Evolutionary conservation across 2,888 invertebrate genomes (phyloP).

Genomic region (Brenthis ino): DNA sequence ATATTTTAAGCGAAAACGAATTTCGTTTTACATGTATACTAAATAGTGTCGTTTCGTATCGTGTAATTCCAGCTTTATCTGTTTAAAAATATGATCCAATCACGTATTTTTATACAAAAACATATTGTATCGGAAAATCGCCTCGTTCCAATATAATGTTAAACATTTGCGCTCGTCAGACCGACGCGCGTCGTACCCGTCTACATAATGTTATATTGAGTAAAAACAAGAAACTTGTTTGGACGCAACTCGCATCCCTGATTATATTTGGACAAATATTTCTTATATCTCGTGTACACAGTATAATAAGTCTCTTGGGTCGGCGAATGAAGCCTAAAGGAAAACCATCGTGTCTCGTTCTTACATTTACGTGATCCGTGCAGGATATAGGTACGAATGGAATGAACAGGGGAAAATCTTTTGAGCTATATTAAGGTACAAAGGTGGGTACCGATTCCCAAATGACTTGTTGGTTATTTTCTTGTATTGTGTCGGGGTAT

Average conservation of each 20-base stretch:
- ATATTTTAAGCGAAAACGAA: constrained; percentile 21
- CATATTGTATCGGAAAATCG: constrained; percentile 41
- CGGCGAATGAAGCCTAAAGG: constrained; percentile 74
- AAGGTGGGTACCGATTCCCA: constrained; percentile 66
- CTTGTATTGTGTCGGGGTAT: constrained; percentile 61
- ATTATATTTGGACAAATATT: constrained; percentile 81
- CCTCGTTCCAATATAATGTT: constrained; percentile 67
- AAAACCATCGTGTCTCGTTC: constrained; percentile 71
- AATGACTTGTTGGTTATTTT: constrained; percentile 69
- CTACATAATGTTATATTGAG: constrained; percentile 62
- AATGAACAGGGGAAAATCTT: constrained; percentile 76
- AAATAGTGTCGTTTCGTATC: constrained; percentile 19
- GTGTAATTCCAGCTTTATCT: constrained; percentile 30
- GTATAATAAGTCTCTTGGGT: constrained; percentile 79
- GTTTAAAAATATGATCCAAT: constrained; percentile 34
- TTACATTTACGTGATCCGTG: constrained; percentile 71
- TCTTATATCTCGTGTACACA: constrained; percentile 73
- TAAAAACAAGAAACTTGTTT: constrained; percentile 76
- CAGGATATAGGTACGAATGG: constrained; percentile 63
- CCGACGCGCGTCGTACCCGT: constrained; percentile 48
- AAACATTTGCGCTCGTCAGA: constrained; percentile 69
- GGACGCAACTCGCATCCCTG: constrained; percentile 69
- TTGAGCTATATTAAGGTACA: constrained; percentile 74
- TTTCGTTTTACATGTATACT: constrained; percentile 18
- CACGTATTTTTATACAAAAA: constrained; percentile 37